Conservation (phyloP, 2,113 vertebrate species). For the Heptranchias perlo region DNA sequence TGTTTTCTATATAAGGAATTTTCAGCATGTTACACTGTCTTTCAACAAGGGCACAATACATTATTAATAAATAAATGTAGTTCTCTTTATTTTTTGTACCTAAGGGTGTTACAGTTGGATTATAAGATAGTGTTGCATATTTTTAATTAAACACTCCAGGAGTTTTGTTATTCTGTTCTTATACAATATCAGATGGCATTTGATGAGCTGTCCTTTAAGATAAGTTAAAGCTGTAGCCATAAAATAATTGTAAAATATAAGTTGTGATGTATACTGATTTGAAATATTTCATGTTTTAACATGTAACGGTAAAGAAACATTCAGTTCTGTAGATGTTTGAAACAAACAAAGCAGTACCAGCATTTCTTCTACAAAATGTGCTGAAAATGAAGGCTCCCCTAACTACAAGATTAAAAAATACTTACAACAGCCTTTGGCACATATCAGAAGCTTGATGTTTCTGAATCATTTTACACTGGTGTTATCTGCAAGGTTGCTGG, state of each 20-base stretch:
- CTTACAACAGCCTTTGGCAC: no score
- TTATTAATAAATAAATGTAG: conserved; percentile 7
- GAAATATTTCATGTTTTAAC: neutral
- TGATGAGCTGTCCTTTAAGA: neutral
- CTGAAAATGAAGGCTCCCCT: neutral
- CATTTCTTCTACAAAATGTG: neutral
- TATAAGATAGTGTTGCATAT: neutral
- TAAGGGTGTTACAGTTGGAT: neutral
- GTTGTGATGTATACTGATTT: neutral
- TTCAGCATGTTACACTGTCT: neutral
- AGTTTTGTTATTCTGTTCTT: neutral
- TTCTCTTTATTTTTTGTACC: neutral
- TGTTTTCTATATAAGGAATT: neutral
- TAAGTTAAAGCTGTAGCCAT: neutral
- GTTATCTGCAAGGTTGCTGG: no score
- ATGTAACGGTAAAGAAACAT: neutral
- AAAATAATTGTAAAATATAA: neutral
- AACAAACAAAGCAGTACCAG: neutral
- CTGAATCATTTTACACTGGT: no score
- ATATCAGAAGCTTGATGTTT: no score
- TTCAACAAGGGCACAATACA: neutral
- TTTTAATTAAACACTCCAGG: neutral
- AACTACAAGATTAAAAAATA: neutral
- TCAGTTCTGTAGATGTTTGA: neutral
- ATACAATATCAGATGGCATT: neutral